Evolutionary conservation across 2,888 invertebrate species (phyloP), one percentile per base, ranked within the genome.

Genomic region (Agonopterix heracliana): DNA sequence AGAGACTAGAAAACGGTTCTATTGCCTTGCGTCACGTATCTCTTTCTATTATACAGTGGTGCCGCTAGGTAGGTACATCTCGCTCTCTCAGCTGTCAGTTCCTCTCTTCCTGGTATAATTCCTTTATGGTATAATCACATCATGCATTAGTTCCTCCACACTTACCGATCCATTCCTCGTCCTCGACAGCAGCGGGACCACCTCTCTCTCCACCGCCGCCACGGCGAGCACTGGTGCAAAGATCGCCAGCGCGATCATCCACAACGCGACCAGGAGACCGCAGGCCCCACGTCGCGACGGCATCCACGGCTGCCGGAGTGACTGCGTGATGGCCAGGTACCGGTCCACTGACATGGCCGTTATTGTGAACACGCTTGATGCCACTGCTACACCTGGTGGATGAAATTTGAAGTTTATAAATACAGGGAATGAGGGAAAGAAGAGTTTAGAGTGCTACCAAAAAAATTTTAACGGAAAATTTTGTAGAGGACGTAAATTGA

Each of bases 311-410:
- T 93, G 91, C 0, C 92, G 90, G 57, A 94, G 91, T 0, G 94
- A 93, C 68, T 93, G 93, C 34, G 93, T 91, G 67, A 95, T 94
- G 47, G 94, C 94, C 49, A 93, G 73, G 62, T 93, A 94, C 47
- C 95, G 89, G 75, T 94, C 94, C 50, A 95, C 89, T 4, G 94
- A 93, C 93, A 95, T 93, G 0, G 93, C 92, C 1, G 93, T 93
- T 61, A 95, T 94, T 0, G 95, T 95, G 72, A 94, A 94, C 46
- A 95, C 93, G 64, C 94, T 94, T 0, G 94, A 93, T 0, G 93
- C 93, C 2, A 94, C 94, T n/a, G 94, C 92, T 26, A 94, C 92
- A 48, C 93, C 94, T 94, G 81, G 38, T n/a, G 26, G n/a, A 38
- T n/a, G n/a, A 38, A n/a, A 38, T 38, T 38, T 38, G 26, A 26